phyloP scores from a whole-genome alignment of 30 jellyfish, hydroid and myxozoan species.

The Aurelia coerulea region DNA sequence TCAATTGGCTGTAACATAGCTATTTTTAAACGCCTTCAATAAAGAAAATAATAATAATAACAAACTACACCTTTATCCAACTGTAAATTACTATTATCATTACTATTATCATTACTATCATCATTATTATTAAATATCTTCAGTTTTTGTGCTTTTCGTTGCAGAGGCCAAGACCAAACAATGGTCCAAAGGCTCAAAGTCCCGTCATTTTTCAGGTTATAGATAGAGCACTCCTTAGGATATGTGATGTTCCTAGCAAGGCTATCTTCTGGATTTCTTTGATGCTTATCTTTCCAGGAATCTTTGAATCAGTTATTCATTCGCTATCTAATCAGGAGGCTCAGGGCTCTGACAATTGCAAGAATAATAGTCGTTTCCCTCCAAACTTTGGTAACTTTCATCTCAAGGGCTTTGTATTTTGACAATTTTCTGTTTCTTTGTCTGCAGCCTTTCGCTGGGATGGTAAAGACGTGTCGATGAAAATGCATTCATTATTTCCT shows the following conservation, averaged over 20 bases:
- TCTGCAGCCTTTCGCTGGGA: conserved; percentile 5
- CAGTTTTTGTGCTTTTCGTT: no score
- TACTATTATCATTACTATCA: no score
- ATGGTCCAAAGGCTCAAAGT: neutral
- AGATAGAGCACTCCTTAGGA: neutral
- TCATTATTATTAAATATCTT: no score
- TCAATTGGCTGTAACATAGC: no score
- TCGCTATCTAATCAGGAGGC: conserved; percentile 13
- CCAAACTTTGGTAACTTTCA: neutral
- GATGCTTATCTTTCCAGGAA: conserved; percentile 9
- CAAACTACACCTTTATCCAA: no score
- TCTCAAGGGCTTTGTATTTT: conserved; percentile 6
- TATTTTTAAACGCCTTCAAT: no score
- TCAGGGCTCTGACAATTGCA: conserved; percentile 34
- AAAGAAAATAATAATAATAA: no score
- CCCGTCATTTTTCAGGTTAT: conserved; percentile 2
- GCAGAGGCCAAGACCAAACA: no score
- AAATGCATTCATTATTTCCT: neutral
- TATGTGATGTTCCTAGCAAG: conserved; percentile 1
- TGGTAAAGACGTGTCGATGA: conserved; percentile 27
- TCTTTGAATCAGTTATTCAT: conserved; percentile 26
- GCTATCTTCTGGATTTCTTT: conserved; percentile 17
- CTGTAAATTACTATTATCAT: no score
- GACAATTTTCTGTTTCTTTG: conserved; percentile 20
- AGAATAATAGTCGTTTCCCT: conserved; percentile 3